A percentile compares a stretch with the other conserved stretches of the same genome.
phyloP scores from a whole-genome alignment of 2,888 invertebrate genomes.

The Agrochola lychnidis region DNA sequence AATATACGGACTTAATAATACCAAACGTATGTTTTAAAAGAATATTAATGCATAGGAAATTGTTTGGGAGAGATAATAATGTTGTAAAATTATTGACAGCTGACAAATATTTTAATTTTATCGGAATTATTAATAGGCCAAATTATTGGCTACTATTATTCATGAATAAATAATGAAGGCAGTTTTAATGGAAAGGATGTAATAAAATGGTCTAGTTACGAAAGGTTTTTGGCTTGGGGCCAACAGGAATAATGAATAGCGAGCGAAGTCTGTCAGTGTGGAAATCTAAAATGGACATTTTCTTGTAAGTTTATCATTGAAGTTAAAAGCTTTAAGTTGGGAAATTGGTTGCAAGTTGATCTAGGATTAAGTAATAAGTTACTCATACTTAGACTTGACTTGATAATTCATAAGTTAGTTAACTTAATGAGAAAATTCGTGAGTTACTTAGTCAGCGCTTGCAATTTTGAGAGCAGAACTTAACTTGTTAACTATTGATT shows the following conservation, averaged over 20 bases:
- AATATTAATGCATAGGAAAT: constrained; percentile 23
- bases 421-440: background rate
- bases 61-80: constrained; percentile 39
- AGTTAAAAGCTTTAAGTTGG: constrained; percentile 5
- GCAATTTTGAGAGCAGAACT: background rate
- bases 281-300: constrained; percentile 17
- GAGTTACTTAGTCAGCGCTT: background rate
- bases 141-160: constrained; percentile 21
- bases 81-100: constrained; percentile 42
- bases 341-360: background rate
- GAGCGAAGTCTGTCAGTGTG: constrained; percentile 1
- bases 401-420: background rate
- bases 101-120: constrained; percentile 21
- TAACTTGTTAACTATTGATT: background rate
- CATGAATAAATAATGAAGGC: constrained; percentile 35
- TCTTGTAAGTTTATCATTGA: constrained; percentile 7
- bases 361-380: constrained; percentile 1
- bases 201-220: constrained; percentile 34
- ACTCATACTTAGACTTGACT: background rate
- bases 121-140: constrained; percentile 3
- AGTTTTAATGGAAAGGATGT: constrained; percentile 29
- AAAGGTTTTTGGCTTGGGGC: constrained; percentile 46
- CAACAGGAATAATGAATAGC: constrained; percentile 30
- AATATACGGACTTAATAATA: constrained; percentile 33
- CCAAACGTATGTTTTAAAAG: constrained; percentile 15